phyloP scores from a whole-genome alignment of 2,888 invertebrate species.

The Erebia aethiops region DNA sequence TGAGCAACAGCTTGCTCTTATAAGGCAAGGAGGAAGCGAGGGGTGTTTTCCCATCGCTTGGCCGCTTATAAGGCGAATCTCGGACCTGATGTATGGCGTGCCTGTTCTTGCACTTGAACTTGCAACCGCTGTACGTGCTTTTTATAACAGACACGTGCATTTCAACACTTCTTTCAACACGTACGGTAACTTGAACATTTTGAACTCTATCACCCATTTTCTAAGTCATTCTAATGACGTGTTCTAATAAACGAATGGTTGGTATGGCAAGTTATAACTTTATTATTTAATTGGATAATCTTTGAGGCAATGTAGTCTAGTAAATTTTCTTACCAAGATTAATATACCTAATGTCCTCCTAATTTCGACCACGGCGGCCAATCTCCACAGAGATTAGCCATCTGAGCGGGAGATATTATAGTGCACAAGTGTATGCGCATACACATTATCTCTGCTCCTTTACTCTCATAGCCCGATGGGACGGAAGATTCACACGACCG shows the following conservation, averaged over 20 bases:
- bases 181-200: conserved; percentile 13
- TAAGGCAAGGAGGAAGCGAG: conserved; percentile 72
- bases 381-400: too few species aligned
- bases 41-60: conserved; percentile 73
- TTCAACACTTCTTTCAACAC: conserved; percentile 14
- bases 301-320: background rate
- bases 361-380: too few species aligned
- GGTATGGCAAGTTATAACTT: too few species aligned
- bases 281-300: too few species aligned
- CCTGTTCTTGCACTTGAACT: conserved; percentile 73
- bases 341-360: too few species aligned
- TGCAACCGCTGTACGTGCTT: conserved; percentile 50
- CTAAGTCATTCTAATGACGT: too few species aligned
- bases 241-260: too few species aligned
- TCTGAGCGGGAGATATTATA: too few species aligned
- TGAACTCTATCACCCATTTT: background rate
- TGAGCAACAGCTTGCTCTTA: conserved; percentile 50
- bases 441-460: too few species aligned
- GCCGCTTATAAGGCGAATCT: conserved; percentile 66
- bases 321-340: background rate
- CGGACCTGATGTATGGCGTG: conserved; percentile 62
- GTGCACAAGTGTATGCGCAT: too few species aligned
- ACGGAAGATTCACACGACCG: too few species aligned
- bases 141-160: conserved; percentile 50
- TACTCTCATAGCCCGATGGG: too few species aligned